Conservation (phyloP, 1,140 invertebrate species). For the Gonatopus flavifemur region DNA sequence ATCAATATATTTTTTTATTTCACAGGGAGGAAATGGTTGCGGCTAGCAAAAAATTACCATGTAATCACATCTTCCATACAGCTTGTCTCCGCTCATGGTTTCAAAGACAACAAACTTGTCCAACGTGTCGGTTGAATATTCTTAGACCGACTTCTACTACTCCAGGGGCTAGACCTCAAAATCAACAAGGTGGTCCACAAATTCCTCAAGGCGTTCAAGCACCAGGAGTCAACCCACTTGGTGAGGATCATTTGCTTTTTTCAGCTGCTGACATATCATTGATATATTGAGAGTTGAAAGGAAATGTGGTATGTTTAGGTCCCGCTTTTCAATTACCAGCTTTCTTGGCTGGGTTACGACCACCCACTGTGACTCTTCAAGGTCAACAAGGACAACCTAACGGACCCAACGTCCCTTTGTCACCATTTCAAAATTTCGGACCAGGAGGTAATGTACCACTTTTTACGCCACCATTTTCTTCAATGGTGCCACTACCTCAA, state of each 20-base stretch:
- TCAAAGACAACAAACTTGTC: constrained; percentile 99
- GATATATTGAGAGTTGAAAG: constrained; percentile 20
- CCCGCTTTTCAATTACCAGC: constrained; percentile 40
- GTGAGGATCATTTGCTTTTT: too few relatives aligned
- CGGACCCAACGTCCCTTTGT: constrained; percentile 33
- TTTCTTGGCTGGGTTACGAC: constrained; percentile 48
- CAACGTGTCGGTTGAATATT: constrained; percentile 97
- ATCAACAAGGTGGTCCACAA: constrained; percentile 45
- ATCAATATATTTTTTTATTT: constrained; percentile 13
- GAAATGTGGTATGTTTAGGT: constrained; percentile 20
- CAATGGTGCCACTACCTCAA: constrained; percentile 70
- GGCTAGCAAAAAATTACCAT: constrained; percentile 96
- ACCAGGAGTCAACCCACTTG: constrained; percentile 42
- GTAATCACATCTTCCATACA: constrained; percentile 99
- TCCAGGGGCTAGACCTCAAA: constrained; percentile 38
- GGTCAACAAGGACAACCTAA: constrained; percentile 29
- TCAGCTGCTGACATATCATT: neutral
- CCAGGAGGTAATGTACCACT: constrained; percentile 56
- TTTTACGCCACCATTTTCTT: constrained; percentile 61
- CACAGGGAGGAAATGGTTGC: constrained; percentile 63
- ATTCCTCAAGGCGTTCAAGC: constrained; percentile 51
- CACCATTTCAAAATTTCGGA: constrained; percentile 44
- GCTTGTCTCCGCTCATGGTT: constrained; percentile 99
- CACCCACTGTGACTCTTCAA: constrained; percentile 30
- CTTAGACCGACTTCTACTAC: constrained; percentile 66